Evolutionary conservation across 2,888 invertebrate species (phyloP).

Genomic region (Napeogenes sylphis): DNA sequence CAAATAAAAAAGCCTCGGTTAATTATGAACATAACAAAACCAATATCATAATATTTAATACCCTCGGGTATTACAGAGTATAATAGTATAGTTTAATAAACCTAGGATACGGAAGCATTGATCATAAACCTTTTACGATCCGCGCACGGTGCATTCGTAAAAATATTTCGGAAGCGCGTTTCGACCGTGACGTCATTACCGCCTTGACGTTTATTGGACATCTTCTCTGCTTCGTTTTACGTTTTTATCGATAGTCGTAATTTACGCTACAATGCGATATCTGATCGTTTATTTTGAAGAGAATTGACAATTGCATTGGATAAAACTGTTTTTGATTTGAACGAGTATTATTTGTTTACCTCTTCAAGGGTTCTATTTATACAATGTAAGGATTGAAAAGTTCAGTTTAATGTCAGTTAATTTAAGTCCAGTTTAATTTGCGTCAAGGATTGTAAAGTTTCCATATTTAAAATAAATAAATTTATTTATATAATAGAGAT

Average conservation of each 20-base stretch:
- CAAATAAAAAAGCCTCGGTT: not conserved
- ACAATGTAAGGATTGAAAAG: too few relatives aligned
- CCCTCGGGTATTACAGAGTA: conserved; percentile 28
- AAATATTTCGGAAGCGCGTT: conserved; percentile 58
- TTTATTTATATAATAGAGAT: too few relatives aligned
- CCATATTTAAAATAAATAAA: too few relatives aligned
- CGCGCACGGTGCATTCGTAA: conserved; percentile 65
- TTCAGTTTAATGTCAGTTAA: too few relatives aligned
- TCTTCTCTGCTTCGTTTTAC: conserved; percentile 37
- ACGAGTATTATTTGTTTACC: too few relatives aligned
- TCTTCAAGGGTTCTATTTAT: too few relatives aligned
- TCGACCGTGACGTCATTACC: conserved; percentile 43
- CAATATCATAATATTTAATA: conserved; percentile 15
- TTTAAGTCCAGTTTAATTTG: too few relatives aligned
- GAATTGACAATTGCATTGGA: conserved; percentile 7
- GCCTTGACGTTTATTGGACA: conserved; percentile 42
- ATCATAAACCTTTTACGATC: conserved; percentile 71
- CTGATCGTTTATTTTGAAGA: conserved; percentile 18
- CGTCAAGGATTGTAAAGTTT: too few relatives aligned
- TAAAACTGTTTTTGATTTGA: too few relatives aligned
- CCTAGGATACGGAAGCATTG: conserved; percentile 39
- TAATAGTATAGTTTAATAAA: conserved; percentile 59
- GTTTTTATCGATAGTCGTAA: conserved; percentile 47
- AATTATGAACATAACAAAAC: conserved; percentile 12
- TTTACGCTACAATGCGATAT: conserved; percentile 30